These are phyloP conservation scores for Rousettus madagascariensis DNA, from an alignment of 2,797 vertebrate species.

Conservation along the genomic window DNA sequence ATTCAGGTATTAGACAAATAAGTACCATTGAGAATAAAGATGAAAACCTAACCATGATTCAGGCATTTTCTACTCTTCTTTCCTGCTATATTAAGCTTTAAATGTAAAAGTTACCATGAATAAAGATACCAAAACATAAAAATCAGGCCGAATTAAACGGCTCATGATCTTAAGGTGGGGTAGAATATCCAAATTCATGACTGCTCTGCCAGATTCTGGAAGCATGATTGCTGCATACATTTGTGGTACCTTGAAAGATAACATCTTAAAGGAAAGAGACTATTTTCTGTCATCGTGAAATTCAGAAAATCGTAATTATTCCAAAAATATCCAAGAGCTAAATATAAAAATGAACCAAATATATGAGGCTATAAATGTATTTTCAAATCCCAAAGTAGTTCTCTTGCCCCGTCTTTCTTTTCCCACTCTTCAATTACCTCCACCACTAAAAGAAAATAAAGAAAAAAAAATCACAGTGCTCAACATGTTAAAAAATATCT, in stretches of 20 bases:
- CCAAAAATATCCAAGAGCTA: constrained; percentile 16
- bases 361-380: background rate
- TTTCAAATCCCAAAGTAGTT: background rate
- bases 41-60: background rate
- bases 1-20: constrained; percentile 3
- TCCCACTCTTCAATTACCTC: background rate
- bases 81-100: background rate
- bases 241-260: background rate
- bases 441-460: background rate
- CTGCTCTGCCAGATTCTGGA: background rate
- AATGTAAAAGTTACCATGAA: background rate
- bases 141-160: background rate
- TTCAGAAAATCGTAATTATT: constrained; percentile 34
- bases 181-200: background rate
- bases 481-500: background rate
- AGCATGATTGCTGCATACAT: background rate
- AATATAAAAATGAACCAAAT: constrained; percentile 14
- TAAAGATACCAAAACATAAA: background rate
- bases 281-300: constrained; percentile 4
- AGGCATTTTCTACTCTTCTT: background rate
- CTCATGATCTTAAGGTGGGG: background rate
- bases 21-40: background rate
- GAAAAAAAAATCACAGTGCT: background rate
- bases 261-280: background rate
- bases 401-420: background rate